Percentiles rank a stretch among this genome's conserved stretches.
phyloP scores from a whole-genome alignment of 2,797 vertebrate genomes.

The Iguana delicatissima region DNA sequence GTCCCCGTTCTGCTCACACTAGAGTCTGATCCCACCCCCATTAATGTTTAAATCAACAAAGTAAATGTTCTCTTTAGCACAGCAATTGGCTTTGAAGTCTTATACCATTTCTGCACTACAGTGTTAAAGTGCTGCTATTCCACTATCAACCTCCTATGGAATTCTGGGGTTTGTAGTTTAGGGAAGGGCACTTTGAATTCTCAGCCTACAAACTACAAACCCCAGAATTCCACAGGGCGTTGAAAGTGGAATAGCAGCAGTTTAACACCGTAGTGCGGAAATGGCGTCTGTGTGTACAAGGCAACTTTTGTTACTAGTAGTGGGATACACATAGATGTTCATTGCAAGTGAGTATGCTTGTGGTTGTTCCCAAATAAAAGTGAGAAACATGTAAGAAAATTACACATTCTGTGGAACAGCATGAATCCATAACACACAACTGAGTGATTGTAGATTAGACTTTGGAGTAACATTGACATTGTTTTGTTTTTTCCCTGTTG shows the following conservation, averaged over 20 bases:
- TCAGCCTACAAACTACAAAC: too few relatives aligned
- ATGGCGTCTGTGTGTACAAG: too few relatives aligned
- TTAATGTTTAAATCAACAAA: background rate
- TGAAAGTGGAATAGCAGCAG: too few relatives aligned
- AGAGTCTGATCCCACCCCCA: background rate
- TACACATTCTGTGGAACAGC: too few relatives aligned
- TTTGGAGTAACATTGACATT: background rate
- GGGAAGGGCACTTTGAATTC: too few relatives aligned
- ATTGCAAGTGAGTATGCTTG: background rate
- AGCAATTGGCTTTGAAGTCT: background rate
- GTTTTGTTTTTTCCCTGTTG: background rate
- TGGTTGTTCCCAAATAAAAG: background rate
- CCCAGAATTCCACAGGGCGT: too few relatives aligned
- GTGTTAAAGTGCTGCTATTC: too few relatives aligned
- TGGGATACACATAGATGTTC: background rate
- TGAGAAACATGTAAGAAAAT: background rate
- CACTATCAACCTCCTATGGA: too few relatives aligned
- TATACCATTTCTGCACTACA: too few relatives aligned
- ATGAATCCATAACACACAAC: background rate
- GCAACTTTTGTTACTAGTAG: background rate
- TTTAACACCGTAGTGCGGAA: too few relatives aligned
- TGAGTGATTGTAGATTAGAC: background rate
- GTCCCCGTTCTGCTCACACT: background rate
- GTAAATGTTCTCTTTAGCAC: background rate
- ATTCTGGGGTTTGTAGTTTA: too few relatives aligned